Base-by-base conservation (phyloP, 2,797 vertebrate genomes). In the Anisognathus igniventris region DNA sequence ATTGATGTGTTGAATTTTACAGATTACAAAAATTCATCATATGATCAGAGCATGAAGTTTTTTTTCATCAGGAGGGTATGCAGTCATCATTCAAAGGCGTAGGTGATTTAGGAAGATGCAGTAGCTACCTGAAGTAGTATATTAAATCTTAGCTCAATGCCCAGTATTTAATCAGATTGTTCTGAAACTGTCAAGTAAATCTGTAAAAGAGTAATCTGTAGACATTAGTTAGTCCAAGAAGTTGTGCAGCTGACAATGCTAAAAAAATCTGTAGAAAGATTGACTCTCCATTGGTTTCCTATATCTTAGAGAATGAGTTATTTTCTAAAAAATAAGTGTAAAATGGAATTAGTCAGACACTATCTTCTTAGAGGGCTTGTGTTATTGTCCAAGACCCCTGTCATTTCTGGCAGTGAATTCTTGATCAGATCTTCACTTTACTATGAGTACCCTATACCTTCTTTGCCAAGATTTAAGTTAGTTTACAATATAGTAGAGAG, bases 1-100 rank as follows among this genome's bases (percentile, higher is more conserved):
- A 95, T 95, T 67, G 65, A 53, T 86, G 53, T 70, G 85, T 53
- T 91, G 67, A 76, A 53, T 66, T 84, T 35, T 68, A 75, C 23
- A 93, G 51, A 92, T 92, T 93, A 86, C 57, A 81, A 95, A 96
- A 95, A 95, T 82, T 92, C 28, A 94, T 93, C 66, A 82, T 93
- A 65, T 67, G 65, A 79, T 72, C 54, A 88, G 45, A 81, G 17
- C 18, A 95, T 48, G 42, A 82, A 79, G 60, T 19, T 39, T 88
- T 90, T 90, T 79, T 80, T 67, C 66, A 85, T 91, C 88, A 83
- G 48, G 39, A 72, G 16, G 22, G 11, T 88, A 64, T 66, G 30
- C 23, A 93, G 50, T 91, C 70, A 92, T 93, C 67, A 53, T 77
- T 96, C 71, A 92, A 91, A 95, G 51, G 28, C 42, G 1, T 33